Conservation (phyloP, 2,888 invertebrate species). For the Odiellus spinosus region DNA sequence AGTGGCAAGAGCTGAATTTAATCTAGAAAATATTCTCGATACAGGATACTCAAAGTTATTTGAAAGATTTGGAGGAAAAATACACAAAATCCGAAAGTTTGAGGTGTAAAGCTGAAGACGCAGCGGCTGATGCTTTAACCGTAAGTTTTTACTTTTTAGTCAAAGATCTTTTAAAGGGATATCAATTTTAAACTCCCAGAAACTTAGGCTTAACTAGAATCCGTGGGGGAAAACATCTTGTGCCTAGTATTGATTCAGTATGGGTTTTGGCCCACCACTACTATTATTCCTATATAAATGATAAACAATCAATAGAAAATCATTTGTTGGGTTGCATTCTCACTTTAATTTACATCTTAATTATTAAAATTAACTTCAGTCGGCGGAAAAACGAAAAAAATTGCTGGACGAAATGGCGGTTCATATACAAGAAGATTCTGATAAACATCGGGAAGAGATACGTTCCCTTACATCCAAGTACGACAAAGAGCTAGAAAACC, state of each 20-base stretch:
- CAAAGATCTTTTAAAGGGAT: too few relatives aligned
- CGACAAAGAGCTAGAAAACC: conserved; percentile 22
- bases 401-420: conserved; percentile 34
- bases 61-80: neutral
- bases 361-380: conserved; percentile 19
- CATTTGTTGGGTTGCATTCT: too few relatives aligned
- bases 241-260: too few relatives aligned
- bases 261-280: too few relatives aligned
- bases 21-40: neutral
- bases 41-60: conserved; percentile 1
- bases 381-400: conserved; percentile 33
- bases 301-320: too few relatives aligned
- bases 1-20: too few relatives aligned
- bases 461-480: conserved; percentile 24
- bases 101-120: neutral
- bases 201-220: too few relatives aligned
- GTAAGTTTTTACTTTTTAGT: conserved; percentile 1
- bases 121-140: neutral
- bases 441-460: conserved; percentile 26
- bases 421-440: conserved; percentile 30
- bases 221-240: too few relatives aligned
- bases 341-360: too few relatives aligned
- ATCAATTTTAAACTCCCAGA: too few relatives aligned
- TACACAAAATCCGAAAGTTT: neutral
- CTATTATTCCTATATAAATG: too few relatives aligned